Evolutionary conservation across 2,888 invertebrate species (phyloP).

Genomic region (Bimastos eiseni): DNA sequence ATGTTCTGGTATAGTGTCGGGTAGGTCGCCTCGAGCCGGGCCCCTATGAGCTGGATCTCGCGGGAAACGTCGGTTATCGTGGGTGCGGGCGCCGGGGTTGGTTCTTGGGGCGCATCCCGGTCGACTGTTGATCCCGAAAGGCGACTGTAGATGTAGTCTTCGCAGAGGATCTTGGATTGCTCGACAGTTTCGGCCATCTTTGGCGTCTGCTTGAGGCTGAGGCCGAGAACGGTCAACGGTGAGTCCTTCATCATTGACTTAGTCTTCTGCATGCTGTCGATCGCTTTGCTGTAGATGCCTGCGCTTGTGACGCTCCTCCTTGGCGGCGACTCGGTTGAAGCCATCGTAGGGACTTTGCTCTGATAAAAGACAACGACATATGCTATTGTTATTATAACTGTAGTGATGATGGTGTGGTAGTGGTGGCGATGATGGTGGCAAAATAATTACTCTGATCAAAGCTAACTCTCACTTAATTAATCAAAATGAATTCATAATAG

Average conservation of each 20-base stretch:
- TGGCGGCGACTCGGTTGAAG: neutral
- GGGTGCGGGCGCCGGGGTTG: neutral
- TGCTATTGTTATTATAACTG: no score
- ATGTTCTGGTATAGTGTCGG: constrained; percentile 56
- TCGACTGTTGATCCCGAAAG: constrained; percentile 27
- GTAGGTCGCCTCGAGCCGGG: constrained; percentile 58
- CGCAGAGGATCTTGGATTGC: constrained; percentile 37
- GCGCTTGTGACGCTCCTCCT: neutral
- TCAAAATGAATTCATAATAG: no score
- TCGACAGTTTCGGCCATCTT: constrained; percentile 32
- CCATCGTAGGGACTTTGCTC: neutral
- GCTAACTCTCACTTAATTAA: no score
- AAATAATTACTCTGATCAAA: no score
- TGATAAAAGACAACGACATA: neutral
- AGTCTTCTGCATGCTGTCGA: neutral
- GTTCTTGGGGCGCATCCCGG: neutral
- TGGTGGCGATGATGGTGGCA: no score
- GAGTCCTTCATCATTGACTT: constrained; percentile 23
- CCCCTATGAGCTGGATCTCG: constrained; percentile 51
- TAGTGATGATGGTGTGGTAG: no score
- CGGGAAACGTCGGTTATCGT: constrained; percentile 24
- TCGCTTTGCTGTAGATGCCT: constrained; percentile 13
- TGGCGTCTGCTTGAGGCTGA: constrained; percentile 31
- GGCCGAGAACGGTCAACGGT: constrained; percentile 25
- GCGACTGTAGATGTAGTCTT: constrained; percentile 40